These are phyloP conservation scores for Odocoileus hemionus DNA, from an alignment of 2,113 vertebrate genomes.

Conservation along the genomic window DNA sequence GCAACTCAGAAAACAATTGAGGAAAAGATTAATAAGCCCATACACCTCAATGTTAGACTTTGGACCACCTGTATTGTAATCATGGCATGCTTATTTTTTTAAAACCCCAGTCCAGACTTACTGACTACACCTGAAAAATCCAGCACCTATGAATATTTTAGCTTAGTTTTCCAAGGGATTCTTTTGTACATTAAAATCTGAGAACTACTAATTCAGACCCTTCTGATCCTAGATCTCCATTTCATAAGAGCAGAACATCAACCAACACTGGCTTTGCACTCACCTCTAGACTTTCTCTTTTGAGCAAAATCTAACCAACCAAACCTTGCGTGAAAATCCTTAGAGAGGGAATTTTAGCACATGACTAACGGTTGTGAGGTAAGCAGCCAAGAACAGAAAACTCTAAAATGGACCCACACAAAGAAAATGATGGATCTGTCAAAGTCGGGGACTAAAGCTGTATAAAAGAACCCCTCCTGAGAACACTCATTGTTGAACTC, in stretches of 20 bases:
- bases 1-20: background rate
- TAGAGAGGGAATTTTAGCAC: background rate
- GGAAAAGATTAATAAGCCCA: background rate
- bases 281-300: background rate
- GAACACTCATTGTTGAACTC: background rate
- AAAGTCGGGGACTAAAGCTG: background rate
- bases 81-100: background rate
- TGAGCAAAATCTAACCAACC: background rate
- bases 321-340: background rate
- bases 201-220: background rate
- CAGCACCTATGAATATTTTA: background rate
- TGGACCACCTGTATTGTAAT: background rate
- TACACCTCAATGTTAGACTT: background rate
- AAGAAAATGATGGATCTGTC: background rate
- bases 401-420: background rate
- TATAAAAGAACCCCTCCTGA: background rate
- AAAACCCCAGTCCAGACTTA: background rate
- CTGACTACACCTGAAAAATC: background rate
- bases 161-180: background rate
- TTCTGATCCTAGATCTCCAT: background rate
- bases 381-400: background rate
- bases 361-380: background rate
- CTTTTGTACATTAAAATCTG: background rate
- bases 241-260: background rate
- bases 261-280: background rate